A percentile compares a stretch with the other conserved stretches of the same genome.
Conservation (phyloP, 2,797 vertebrate genomes). For the Anisognathus igniventris region DNA sequence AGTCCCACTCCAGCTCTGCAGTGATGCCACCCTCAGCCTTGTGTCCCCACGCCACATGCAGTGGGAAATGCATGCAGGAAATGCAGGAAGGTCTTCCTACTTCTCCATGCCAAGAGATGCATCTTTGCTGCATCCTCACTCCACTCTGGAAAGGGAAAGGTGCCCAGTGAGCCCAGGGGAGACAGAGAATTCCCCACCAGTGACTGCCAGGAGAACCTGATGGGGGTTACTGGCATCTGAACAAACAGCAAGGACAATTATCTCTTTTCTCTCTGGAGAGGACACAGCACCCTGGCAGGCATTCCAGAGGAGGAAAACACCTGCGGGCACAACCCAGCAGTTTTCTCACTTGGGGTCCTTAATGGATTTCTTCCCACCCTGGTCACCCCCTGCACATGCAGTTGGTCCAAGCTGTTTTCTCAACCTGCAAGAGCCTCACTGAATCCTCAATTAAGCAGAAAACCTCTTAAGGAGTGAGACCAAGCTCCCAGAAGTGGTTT, state of each 20-base stretch:
- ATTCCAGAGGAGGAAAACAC: neutral
- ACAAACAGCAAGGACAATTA: neutral
- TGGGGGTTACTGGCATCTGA: neutral
- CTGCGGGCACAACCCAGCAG: neutral
- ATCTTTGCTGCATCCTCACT: neutral
- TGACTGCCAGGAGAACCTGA: neutral
- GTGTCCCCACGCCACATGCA: fast-evolving
- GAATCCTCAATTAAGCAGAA: neutral
- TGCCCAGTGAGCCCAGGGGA: neutral
- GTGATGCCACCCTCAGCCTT: neutral
- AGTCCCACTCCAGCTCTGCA: neutral
- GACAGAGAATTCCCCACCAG: neutral
- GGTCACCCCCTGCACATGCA: fast-evolving
- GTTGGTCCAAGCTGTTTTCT: neutral
- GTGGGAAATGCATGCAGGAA: neutral
- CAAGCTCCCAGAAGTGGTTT: constrained; percentile 5
- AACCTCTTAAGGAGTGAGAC: neutral
- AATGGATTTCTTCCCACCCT: neutral
- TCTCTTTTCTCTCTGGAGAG: neutral
- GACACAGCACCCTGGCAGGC: neutral
- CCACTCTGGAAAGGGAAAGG: neutral
- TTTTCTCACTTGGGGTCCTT: neutral
- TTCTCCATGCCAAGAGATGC: fast-evolving
- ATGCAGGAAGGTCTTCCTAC: neutral
- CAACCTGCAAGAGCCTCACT: neutral